A percentile compares a stretch with the other conserved stretches of the same genome.
phyloP scores from a whole-genome alignment of 2,113 vertebrate genomes.

The Pseudorasbora parva region DNA sequence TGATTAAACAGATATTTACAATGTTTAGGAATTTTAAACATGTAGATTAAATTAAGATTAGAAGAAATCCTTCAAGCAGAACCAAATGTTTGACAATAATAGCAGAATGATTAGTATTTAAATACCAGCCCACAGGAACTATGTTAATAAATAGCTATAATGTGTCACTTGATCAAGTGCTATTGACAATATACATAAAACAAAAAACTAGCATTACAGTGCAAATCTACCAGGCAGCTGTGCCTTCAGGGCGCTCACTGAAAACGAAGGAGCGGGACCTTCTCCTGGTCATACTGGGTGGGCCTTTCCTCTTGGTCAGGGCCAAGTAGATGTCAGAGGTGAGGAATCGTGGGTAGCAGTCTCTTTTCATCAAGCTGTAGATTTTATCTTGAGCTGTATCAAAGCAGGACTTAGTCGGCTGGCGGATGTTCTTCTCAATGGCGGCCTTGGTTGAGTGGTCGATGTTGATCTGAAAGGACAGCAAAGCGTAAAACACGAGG shows the following conservation, averaged over 20 bases:
- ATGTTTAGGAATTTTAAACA: slow-evolving; percentile 45
- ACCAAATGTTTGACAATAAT: slow-evolving; percentile 45
- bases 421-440: slow-evolving; percentile 79
- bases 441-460: slow-evolving; percentile 85
- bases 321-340: slow-evolving; percentile 83
- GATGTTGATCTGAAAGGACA: slow-evolving; percentile 85
- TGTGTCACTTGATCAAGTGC: slow-evolving; percentile 26
- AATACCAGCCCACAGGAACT: slow-evolving; percentile 51
- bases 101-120: slow-evolving; percentile 61
- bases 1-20: slow-evolving; percentile 64
- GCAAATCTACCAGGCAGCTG: slow-evolving; percentile 69
- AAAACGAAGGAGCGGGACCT: slow-evolving; percentile 90
- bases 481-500: not conserved
- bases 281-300: slow-evolving; percentile 77
- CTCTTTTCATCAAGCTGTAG: slow-evolving; percentile 92
- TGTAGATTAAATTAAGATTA: slow-evolving; percentile 60
- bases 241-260: slow-evolving; percentile 80
- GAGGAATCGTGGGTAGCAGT: slow-evolving; percentile 91
- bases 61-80: slow-evolving; percentile 25
- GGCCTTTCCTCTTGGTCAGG: slow-evolving; percentile 75
- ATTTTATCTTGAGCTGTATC: slow-evolving; percentile 85
- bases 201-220: not conserved
- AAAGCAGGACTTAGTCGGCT: slow-evolving; percentile 82
- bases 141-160: slow-evolving; percentile 56
- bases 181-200: not conserved